phyloP scores from a whole-genome alignment of 2,888 invertebrate species.

The Syritta pipiens region DNA sequence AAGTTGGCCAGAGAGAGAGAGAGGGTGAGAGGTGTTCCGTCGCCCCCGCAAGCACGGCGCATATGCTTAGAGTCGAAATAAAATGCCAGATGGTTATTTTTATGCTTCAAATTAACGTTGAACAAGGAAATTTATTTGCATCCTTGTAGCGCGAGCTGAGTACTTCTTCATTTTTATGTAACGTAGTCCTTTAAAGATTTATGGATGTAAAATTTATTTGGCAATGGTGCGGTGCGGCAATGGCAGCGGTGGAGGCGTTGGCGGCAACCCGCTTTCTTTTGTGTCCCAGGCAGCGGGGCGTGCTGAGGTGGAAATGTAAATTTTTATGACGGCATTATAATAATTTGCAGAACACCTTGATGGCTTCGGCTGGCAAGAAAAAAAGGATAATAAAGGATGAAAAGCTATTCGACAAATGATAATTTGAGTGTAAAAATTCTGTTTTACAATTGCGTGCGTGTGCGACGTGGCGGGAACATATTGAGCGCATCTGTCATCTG shows the following conservation, averaged over 20 bases:
- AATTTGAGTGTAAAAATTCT: slow-evolving; percentile 42
- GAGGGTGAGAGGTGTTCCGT: neutral
- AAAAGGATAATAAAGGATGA: slow-evolving; percentile 28
- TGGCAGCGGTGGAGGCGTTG: neutral
- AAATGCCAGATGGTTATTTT: slow-evolving; percentile 66
- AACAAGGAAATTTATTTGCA: slow-evolving; percentile 57
- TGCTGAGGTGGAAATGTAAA: slow-evolving; percentile 17
- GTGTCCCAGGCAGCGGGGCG: neutral
- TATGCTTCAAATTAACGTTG: slow-evolving; percentile 62
- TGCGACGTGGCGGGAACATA: neutral
- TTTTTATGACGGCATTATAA: slow-evolving; percentile 44
- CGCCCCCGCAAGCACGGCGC: neutral
- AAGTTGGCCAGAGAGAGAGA: slow-evolving; percentile 1
- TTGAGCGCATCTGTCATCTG: neutral
- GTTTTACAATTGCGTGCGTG: slow-evolving; percentile 20
- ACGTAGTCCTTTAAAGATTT: slow-evolving; percentile 23
- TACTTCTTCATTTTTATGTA: slow-evolving; percentile 53
- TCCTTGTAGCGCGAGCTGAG: slow-evolving; percentile 14
- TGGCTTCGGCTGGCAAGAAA: slow-evolving; percentile 22
- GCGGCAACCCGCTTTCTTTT: neutral
- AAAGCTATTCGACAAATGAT: slow-evolving; percentile 17
- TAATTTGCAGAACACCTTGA: slow-evolving; percentile 50
- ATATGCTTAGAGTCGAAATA: slow-evolving; percentile 48
- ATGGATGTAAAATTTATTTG: slow-evolving; percentile 52
- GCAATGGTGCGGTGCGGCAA: neutral